These are phyloP conservation scores for Pelmatolapia mariae DNA, from an alignment of 2,113 vertebrate genomes.

Conservation along the genomic window DNA sequence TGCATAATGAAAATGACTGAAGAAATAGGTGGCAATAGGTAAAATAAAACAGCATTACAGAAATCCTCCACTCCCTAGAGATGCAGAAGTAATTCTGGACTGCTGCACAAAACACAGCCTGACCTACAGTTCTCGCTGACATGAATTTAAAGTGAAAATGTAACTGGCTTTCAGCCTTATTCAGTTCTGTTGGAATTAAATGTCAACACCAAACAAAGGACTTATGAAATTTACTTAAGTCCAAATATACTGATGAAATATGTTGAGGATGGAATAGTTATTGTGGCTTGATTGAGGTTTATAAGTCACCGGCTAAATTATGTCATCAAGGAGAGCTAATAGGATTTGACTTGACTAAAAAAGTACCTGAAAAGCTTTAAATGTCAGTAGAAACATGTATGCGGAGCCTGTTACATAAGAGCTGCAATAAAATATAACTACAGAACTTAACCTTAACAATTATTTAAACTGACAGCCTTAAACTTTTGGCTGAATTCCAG, in stretches of 20 bases:
- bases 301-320: neutral
- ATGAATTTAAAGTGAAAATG: neutral
- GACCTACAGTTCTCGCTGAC: neutral
- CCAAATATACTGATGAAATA: neutral
- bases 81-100: neutral
- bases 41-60: neutral
- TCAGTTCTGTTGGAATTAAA: neutral
- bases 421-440: neutral
- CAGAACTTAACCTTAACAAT: neutral
- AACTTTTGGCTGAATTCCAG: neutral
- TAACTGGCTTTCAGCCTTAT: neutral
- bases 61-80: neutral
- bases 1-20: constrained; percentile 18
- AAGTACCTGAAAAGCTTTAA: neutral
- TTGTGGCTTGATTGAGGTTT: neutral
- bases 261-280: neutral
- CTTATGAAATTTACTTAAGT: neutral
- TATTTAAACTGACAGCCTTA: neutral
- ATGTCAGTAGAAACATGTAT: neutral
- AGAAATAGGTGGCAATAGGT: neutral
- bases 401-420: neutral
- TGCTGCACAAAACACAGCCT: neutral
- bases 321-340: neutral
- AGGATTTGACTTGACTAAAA: neutral
- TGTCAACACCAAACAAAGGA: neutral